Base-by-base conservation (phyloP, 2,888 invertebrate genomes). In the Bedellia somnulentella region DNA sequence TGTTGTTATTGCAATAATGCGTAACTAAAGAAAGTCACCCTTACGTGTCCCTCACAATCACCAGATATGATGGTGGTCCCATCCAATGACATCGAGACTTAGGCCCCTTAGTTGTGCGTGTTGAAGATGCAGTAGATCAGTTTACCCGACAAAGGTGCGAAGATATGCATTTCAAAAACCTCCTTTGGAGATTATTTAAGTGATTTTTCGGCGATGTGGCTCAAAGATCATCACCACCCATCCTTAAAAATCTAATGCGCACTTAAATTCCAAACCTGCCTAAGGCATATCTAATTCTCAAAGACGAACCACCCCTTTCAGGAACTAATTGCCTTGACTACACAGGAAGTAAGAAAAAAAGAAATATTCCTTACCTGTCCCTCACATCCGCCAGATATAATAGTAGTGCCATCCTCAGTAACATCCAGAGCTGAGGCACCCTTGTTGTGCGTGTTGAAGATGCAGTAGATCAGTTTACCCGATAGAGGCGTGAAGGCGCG, bases 311-410 rank as follows among this genome's bases (percentile, higher is more conserved):
- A n/a, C n/a, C n/a, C n/a, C n/a, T n/a, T n/a, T n/a, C n/a, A n/a
- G n/a, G n/a, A n/a, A n/a, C n/a, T n/a, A n/a, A n/a, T n/a, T n/a
- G n/a, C n/a, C n/a, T n/a, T n/a, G n/a, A n/a, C n/a, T n/a, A n/a
- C n/a, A n/a, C n/a, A n/a, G n/a, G n/a, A n/a, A n/a, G n/a, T n/a
- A n/a, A n/a, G n/a, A n/a, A n/a, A n/a, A n/a, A n/a, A 6, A 13
- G 9, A 4, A 10, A 8, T 9, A 12, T 15, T 10, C 4, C 8
- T 10, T 22, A 83, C 89, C 76, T 93, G 92, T n/a, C 94, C 95
- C 52, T 94, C 93, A 37, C 90, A 88, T 3, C 94, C 95, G 1
- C 95, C 95, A 27, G 90, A 93, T 27, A 95, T 81, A 30, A 96
- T 78, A 14, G 82, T 80, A 10, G 68, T 68, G 1, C 87, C 87